Percentiles rank a stretch among this genome's conserved stretches.
phyloP scores from a whole-genome alignment of 2,888 invertebrate genomes.

The Ichneumon xanthorius region DNA sequence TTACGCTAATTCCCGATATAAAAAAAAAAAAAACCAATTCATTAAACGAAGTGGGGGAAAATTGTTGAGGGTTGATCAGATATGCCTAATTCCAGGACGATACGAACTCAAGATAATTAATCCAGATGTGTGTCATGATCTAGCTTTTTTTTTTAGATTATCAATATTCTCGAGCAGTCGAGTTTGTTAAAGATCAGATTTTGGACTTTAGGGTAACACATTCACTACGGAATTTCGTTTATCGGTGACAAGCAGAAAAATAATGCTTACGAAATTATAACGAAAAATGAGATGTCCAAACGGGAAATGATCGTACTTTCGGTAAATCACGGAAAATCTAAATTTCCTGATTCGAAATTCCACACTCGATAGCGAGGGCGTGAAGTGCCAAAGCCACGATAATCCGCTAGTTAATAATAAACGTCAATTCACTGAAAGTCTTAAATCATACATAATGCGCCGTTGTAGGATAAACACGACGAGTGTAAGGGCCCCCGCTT shows the following conservation, averaged over 20 bases:
- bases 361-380: background rate
- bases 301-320: too few species aligned
- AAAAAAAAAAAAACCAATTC: slow-evolving; percentile 18
- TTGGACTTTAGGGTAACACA: too few species aligned
- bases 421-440: slow-evolving; percentile 13
- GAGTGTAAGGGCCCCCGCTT: slow-evolving; percentile 2
- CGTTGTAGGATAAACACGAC: background rate
- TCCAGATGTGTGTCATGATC: background rate
- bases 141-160: background rate
- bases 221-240: too few species aligned
- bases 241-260: background rate
- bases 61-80: slow-evolving; percentile 38
- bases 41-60: slow-evolving; percentile 13
- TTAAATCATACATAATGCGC: slow-evolving; percentile 36
- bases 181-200: too few species aligned
- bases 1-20: slow-evolving; percentile 10
- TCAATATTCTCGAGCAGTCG: background rate
- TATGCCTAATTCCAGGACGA: background rate
- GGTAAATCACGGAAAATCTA: too few species aligned
- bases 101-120: background rate
- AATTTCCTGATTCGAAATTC: background rate
- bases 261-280: background rate
- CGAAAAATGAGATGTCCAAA: too few species aligned
- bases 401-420: slow-evolving; percentile 5
- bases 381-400: background rate